phyloP scores from a whole-genome alignment of 2,888 invertebrate species.

The Eristalis intricaria region DNA sequence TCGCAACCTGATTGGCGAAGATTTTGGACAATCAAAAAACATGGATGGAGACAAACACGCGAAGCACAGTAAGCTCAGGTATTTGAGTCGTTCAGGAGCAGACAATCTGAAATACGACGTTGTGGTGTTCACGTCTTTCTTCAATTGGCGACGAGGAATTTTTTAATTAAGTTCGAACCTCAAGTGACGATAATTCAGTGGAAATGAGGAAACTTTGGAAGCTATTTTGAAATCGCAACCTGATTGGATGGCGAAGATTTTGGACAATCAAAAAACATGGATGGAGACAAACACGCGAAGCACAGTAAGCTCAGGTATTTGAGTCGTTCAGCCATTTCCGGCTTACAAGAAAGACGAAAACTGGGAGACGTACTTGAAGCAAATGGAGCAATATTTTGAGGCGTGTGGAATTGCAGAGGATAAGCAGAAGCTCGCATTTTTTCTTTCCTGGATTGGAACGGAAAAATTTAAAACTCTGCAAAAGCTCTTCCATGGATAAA shows the following conservation, averaged over 20 bases:
- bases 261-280: too few species aligned
- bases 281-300: constrained; percentile 5
- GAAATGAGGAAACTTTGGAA: too few species aligned
- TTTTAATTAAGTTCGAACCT: too few species aligned
- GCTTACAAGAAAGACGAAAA: constrained; percentile 23
- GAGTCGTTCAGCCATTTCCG: constrained; percentile 13
- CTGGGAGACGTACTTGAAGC: constrained; percentile 30
- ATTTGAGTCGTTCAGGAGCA: not conserved
- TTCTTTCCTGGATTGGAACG: constrained; percentile 20
- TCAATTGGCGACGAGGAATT: too few species aligned
- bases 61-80: not conserved
- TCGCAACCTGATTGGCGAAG: too few species aligned
- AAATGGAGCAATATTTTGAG: constrained; percentile 40
- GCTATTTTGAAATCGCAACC: too few species aligned
- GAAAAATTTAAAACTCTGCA: constrained; percentile 30
- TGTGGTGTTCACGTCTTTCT: too few species aligned
- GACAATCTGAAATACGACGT: too few species aligned
- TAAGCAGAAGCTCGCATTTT: constrained; percentile 10
- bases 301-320: not conserved
- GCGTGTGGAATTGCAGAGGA: constrained; percentile 9
- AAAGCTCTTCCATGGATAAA: constrained; percentile 1
- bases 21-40: too few species aligned
- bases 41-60: constrained; percentile 24
- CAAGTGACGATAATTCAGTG: too few species aligned
- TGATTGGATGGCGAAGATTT: too few species aligned